These are phyloP conservation scores for Pangasius macronema DNA, from an alignment of 2,797 vertebrate genomes.

Conservation along the genomic window DNA sequence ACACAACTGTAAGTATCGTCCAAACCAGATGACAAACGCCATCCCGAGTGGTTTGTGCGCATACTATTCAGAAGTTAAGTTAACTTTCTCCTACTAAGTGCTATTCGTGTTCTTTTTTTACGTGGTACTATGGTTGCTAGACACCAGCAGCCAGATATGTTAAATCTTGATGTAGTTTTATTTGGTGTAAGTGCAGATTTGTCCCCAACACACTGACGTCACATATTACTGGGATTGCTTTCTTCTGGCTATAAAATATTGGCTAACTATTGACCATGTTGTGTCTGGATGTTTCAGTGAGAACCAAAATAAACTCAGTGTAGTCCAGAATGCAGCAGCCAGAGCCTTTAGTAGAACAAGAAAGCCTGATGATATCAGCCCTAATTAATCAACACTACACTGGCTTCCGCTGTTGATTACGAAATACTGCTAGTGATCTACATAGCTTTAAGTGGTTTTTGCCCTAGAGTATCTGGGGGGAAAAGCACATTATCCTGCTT, in stretches of 20 bases:
- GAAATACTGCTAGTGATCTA: neutral
- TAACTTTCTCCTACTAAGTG: neutral
- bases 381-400: neutral
- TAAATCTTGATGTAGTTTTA: neutral
- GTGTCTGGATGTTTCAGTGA: neutral
- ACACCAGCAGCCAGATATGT: neutral
- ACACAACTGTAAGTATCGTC: neutral
- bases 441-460: neutral
- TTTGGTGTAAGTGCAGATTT: neutral
- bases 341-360: neutral
- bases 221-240: neutral
- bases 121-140: neutral
- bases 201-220: neutral
- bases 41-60: neutral
- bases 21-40: neutral
- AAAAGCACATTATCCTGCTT: neutral
- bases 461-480: neutral
- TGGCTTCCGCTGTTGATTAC: neutral
- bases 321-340: neutral
- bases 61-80: neutral
- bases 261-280: neutral
- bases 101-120: neutral
- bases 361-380: neutral
- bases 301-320: neutral
- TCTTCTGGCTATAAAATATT: neutral